phyloP scores from a whole-genome alignment of 2,113 vertebrate species.

The Galemys pyrenaicus region DNA sequence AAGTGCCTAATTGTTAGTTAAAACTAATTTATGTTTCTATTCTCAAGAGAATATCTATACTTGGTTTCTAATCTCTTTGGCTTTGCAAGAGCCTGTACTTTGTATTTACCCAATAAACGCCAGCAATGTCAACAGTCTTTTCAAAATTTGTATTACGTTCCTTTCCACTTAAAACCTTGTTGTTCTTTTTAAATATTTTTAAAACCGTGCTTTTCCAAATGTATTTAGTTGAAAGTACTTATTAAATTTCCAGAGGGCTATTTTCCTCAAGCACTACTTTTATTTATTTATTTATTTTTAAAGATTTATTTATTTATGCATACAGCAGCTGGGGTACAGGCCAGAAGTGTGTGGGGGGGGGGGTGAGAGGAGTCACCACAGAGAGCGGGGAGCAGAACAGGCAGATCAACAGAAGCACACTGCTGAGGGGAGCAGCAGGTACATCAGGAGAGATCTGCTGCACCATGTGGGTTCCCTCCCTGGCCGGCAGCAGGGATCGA shows the following conservation, averaged over 20 bases:
- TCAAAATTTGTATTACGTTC: conserved; percentile 49
- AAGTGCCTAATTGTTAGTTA: conserved; percentile 71
- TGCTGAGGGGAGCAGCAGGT: too few relatives aligned
- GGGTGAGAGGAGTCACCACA: too few relatives aligned
- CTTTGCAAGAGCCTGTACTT: conserved; percentile 72
- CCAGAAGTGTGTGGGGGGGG: too few relatives aligned
- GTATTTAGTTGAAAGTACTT: conserved; percentile 9
- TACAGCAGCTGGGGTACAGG: too few relatives aligned
- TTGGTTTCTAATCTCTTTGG: conserved; percentile 70
- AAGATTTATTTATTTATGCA: too few relatives aligned
- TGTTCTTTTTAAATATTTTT: background rate
- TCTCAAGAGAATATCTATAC: conserved; percentile 42
- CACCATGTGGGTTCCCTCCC: too few relatives aligned
- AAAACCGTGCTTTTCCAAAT: background rate
- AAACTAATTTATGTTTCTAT: conserved; percentile 69
- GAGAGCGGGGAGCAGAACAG: too few relatives aligned
- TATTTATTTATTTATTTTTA: too few relatives aligned
- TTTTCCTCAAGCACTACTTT: conserved; percentile 31
- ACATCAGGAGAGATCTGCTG: too few relatives aligned
- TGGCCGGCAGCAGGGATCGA: too few relatives aligned
- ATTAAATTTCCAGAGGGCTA: background rate
- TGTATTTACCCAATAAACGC: conserved; percentile 76
- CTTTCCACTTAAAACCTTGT: conserved; percentile 16
- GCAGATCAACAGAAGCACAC: too few relatives aligned
- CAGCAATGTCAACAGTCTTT: conserved; percentile 42